Conservation (phyloP, 2,888 invertebrate species). For the Pteria penguin region DNA sequence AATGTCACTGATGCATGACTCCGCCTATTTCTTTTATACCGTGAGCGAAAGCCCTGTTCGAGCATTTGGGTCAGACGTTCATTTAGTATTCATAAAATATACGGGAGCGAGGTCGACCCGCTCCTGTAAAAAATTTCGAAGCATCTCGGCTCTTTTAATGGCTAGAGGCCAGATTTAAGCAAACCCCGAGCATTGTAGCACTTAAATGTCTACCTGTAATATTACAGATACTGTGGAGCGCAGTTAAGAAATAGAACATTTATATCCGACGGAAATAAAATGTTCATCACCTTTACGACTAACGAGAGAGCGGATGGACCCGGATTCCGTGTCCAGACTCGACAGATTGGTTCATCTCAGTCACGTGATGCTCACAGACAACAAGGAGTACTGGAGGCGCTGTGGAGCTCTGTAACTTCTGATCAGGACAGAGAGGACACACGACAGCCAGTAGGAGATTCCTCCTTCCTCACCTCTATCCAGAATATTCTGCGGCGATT, state of each 20-base stretch:
- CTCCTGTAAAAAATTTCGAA: too few relatives aligned
- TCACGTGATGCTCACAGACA: background rate
- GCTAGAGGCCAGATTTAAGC: too few relatives aligned
- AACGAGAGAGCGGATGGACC: conserved; percentile 13
- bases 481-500: background rate
- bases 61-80: too few relatives aligned
- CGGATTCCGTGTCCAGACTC: conserved; percentile 15
- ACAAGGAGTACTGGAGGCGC: background rate
- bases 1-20: too few relatives aligned
- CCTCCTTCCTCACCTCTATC: background rate
- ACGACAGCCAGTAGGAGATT: background rate
- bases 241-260: conserved; percentile 40
- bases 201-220: too few relatives aligned
- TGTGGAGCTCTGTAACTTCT: background rate
- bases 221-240: conserved; percentile 45
- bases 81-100: too few relatives aligned
- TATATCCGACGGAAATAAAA: conserved; percentile 40
- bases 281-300: conserved; percentile 30
- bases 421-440: background rate
- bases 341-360: background rate
- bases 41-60: too few relatives aligned
- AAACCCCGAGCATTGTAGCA: too few relatives aligned
- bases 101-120: too few relatives aligned
- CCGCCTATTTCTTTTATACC: too few relatives aligned
- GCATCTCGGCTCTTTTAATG: too few relatives aligned